phyloP scores from a whole-genome alignment of 2,113 vertebrate species.

The Herpailurus yagouaroundi region DNA sequence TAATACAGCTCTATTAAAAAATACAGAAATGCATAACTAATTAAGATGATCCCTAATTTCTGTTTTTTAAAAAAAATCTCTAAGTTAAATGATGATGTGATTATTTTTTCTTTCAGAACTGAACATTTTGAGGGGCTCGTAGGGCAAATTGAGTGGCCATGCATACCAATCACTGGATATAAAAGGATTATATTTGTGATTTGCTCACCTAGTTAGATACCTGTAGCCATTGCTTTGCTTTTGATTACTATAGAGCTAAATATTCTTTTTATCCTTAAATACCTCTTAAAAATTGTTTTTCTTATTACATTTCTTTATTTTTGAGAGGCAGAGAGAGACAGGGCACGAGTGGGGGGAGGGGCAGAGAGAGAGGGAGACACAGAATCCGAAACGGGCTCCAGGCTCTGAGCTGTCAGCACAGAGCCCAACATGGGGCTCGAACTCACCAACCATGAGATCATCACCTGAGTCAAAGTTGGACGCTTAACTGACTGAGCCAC shows the following conservation, averaged over 20 bases:
- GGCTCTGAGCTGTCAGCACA: no score
- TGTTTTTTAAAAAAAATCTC: neutral
- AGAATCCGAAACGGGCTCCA: no score
- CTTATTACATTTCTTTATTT: no score
- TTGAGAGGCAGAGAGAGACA: no score
- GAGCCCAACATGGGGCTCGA: no score
- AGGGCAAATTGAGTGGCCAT: neutral
- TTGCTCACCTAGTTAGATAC: neutral
- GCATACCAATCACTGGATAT: neutral
- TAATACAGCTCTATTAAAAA: neutral
- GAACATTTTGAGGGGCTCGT: neutral
- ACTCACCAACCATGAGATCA: no score
- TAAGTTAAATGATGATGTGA: neutral
- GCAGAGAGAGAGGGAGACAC: no score
- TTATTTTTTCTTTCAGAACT: neutral
- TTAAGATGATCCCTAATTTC: neutral
- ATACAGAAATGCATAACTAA: neutral
- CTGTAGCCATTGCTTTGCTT: conserved; percentile 4
- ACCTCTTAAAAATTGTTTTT: neutral
- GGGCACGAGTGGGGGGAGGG: no score
- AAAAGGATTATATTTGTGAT: neutral
- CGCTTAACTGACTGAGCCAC: no score
- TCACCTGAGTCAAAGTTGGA: no score
- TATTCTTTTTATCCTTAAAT: neutral
- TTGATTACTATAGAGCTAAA: neutral